Conservation (phyloP, 2,888 invertebrate genomes). For the Drepana falcataria region DNA sequence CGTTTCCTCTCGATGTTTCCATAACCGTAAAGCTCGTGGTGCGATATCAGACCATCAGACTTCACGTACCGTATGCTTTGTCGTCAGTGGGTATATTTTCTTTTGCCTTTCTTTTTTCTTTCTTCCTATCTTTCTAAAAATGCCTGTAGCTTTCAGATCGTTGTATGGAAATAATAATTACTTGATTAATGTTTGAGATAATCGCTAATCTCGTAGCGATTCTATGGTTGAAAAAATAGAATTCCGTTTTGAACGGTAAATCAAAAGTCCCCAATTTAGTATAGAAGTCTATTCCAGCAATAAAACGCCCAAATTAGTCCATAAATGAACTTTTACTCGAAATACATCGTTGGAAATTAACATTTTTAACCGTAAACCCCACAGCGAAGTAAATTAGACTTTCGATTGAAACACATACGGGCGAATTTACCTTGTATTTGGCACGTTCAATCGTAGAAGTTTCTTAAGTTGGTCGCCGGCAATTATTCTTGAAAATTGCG, state of each 20-base stretch:
- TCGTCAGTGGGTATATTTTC: too few relatives aligned
- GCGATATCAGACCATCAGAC: too few relatives aligned
- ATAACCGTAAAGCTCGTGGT: too few relatives aligned
- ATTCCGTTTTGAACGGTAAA: slow-evolving; percentile 4
- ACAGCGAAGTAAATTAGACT: slow-evolving; percentile 11
- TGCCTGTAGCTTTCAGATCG: too few relatives aligned
- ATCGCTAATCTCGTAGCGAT: too few relatives aligned
- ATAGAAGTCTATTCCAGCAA: slow-evolving; percentile 15
- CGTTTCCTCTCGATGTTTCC: too few relatives aligned
- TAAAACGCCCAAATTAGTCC: slow-evolving; percentile 38
- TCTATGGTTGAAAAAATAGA: too few relatives aligned
- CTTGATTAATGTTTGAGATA: too few relatives aligned
- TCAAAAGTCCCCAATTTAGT: not conserved
- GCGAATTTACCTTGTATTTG: slow-evolving; percentile 15
- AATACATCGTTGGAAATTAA: slow-evolving; percentile 45
- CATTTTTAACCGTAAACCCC: slow-evolving; percentile 35
- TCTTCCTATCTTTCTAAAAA: too few relatives aligned
- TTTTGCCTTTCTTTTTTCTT: too few relatives aligned
- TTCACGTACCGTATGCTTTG: too few relatives aligned
- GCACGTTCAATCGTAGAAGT: slow-evolving; percentile 23
- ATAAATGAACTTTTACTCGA: slow-evolving; percentile 36
- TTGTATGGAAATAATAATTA: too few relatives aligned
- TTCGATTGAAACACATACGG: slow-evolving; percentile 4
- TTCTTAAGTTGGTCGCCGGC: slow-evolving; percentile 59
- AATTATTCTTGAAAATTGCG: slow-evolving; percentile 73